Percentiles rank a stretch among this genome's conserved stretches.
Evolutionary conservation across 1,140 invertebrate species (phyloP).

Genomic region (Hypsibius dujardini): DNA sequence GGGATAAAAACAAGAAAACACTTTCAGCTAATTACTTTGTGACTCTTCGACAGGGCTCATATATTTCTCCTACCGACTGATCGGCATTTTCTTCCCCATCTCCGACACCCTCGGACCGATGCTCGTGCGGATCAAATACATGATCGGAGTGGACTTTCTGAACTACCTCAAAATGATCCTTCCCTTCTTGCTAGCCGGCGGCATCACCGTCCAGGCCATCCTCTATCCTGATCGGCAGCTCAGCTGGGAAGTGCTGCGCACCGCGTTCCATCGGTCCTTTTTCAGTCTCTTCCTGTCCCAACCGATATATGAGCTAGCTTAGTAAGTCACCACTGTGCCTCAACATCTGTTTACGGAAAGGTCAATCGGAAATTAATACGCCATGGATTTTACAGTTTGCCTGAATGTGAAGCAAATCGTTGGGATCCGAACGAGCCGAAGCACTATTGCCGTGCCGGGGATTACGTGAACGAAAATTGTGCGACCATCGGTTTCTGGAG

Average conservation of each 20-base stretch:
- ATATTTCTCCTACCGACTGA: conserved; percentile 35
- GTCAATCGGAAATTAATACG: no score
- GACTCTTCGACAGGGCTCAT: conserved; percentile 26
- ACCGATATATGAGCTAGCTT: conserved; percentile 31
- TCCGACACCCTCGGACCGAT: conserved; percentile 35
- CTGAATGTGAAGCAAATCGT: neutral
- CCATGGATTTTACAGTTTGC: no score
- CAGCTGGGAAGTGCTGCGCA: conserved; percentile 27
- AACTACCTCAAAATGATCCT: conserved; percentile 35
- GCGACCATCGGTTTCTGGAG: conserved; percentile 31
- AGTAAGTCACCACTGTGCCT: neutral
- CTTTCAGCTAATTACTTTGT: neutral
- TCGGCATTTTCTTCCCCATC: conserved; percentile 34
- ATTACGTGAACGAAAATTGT: conserved; percentile 25
- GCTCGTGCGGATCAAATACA: conserved; percentile 33
- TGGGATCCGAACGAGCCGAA: neutral
- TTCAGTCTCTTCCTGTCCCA: conserved; percentile 34
- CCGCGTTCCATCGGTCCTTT: conserved; percentile 31
- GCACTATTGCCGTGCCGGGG: neutral
- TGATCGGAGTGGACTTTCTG: conserved; percentile 33
- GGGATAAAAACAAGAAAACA: no score
- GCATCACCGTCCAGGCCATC: conserved; percentile 35
- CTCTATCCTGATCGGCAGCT: conserved; percentile 35
- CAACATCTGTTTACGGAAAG: no score
- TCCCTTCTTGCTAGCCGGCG: conserved; percentile 33